Evolutionary conservation across 2,888 invertebrate genomes (phyloP).

Genomic region (Ophion slaviceki): DNA sequence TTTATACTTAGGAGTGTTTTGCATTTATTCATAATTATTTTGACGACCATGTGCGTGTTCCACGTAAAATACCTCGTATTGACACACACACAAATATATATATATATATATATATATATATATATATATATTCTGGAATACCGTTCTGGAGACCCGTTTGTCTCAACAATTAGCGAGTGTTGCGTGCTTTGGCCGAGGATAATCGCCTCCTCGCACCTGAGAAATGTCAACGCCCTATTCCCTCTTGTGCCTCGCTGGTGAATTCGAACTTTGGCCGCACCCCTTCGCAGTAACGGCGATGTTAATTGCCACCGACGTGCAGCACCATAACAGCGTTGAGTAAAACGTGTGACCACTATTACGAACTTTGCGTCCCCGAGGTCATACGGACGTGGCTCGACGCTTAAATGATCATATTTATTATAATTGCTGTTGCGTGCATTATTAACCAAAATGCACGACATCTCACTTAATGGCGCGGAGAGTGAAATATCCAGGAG

Average conservation of each 20-base stretch:
- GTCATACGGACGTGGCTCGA: constrained; percentile 35
- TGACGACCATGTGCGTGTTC: no score
- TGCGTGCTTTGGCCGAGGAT: constrained; percentile 47
- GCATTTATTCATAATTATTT: no score
- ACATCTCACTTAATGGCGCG: constrained; percentile 17
- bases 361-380: constrained; percentile 51
- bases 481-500: constrained; percentile 6
- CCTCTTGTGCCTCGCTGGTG: constrained; percentile 6
- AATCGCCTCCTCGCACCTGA: constrained; percentile 40
- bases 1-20: no score
- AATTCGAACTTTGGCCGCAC: constrained; percentile 51
- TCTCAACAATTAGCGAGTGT: constrained; percentile 65
- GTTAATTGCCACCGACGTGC: constrained; percentile 50
- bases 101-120: no score
- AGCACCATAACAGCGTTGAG: constrained; percentile 44
- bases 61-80: no score
- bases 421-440: constrained; percentile 45
- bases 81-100: no score
- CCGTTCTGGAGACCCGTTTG: constrained; percentile 39
- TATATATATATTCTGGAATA: no score
- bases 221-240: constrained; percentile 36
- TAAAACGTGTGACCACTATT: constrained; percentile 53
- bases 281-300: constrained; percentile 32
- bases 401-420: constrained; percentile 51
- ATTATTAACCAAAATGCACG: constrained; percentile 37